Percentiles rank a stretch among this genome's conserved stretches.
Evolutionary conservation across 2,888 invertebrate species (phyloP).

Genomic region (Eristalis arbustorum): DNA sequence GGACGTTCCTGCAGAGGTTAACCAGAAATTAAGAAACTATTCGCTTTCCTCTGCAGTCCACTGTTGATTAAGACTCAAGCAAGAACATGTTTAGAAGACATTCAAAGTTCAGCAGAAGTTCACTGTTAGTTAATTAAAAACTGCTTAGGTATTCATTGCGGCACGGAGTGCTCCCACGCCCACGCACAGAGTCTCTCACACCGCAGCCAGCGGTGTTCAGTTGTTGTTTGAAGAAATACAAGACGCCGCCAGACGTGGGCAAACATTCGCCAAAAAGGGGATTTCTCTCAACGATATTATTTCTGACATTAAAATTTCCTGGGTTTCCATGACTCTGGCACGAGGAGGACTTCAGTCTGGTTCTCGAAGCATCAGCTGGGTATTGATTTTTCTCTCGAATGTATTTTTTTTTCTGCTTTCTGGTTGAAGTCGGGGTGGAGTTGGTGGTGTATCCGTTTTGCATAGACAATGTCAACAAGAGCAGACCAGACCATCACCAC

Average conservation of each 20-base stretch:
- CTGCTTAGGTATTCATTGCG: slow-evolving; percentile 67
- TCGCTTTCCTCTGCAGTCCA: not conserved
- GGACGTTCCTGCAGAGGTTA: slow-evolving; percentile 48
- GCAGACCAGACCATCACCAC: not conserved
- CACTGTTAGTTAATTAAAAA: slow-evolving; percentile 65
- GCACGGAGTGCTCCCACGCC: slow-evolving; percentile 14
- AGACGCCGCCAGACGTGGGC: slow-evolving; percentile 28
- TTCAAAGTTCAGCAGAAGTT: slow-evolving; percentile 51
- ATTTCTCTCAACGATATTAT: slow-evolving; percentile 22
- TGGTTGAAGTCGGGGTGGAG: not conserved
- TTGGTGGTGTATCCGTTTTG: slow-evolving; percentile 24
- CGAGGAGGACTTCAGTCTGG: slow-evolving; percentile 2
- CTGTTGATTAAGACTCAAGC: slow-evolving; percentile 33
- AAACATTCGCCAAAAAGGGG: slow-evolving; percentile 22
- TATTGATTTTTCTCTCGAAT: slow-evolving; percentile 54
- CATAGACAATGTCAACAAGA: slow-evolving; percentile 47
- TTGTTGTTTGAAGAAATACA: slow-evolving; percentile 58
- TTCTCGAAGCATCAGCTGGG: slow-evolving; percentile 54
- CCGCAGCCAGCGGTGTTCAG: not conserved
- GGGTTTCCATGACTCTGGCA: slow-evolving; percentile 30
- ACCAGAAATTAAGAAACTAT: slow-evolving; percentile 63
- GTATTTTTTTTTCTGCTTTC: not conserved
- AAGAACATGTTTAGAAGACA: slow-evolving; percentile 42
- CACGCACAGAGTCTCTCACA: not conserved
- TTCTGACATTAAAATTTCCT: slow-evolving; percentile 58